Evolutionary conservation across 2,797 vertebrate species (phyloP), one percentile per base, ranked within the genome.

Genomic region (Helarctos malayanus): DNA sequence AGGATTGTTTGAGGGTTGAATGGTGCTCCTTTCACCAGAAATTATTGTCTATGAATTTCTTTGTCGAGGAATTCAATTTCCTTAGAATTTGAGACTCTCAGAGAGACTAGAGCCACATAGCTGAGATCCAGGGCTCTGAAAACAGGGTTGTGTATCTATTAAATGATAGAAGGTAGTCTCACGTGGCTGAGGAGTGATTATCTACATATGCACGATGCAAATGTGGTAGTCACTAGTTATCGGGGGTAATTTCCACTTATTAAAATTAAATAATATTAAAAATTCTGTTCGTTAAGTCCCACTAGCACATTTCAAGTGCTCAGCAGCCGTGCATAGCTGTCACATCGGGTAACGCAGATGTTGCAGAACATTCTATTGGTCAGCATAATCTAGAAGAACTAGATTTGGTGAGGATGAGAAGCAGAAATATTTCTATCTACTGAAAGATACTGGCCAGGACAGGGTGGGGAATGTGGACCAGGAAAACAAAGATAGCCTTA

Each of bases 221-320:
- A 7, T 57, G n/a, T 23, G 38, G 68, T 49, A 57, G 19, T 41
- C 38, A 41, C 54, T 91, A 94, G 57, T 25, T 76, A 52, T 25
- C n/a, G 63, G 8, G 23, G 56, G 65, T 18, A 73, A 82, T 76
- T 89, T 52, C 83, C 69, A 82, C 68, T 73, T n/a, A 73, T 68
- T 71, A 75, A 78, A 47, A 85, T 81, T 80, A 88, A 97, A 56
- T 61, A 78, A n/a, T 49, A 88, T 65, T 54, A 57, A 73, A 88
- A 76, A 71, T 56, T 38, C 21, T 41, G 35, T 63, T 76, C 27
- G 5, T 79, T 65, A 35, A 79, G 29, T 47, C 29, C 56, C 7
- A 65, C 52, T 65, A 56, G 27, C 63, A 63, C 49, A 68, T 89
- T 89, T 89, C 16, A 93, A 32, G n/a, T 68, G 4, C 12, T 82